Evolutionary conservation across 2,888 invertebrate genomes (phyloP).

Genomic region (Dromius quadrimaculatus): DNA sequence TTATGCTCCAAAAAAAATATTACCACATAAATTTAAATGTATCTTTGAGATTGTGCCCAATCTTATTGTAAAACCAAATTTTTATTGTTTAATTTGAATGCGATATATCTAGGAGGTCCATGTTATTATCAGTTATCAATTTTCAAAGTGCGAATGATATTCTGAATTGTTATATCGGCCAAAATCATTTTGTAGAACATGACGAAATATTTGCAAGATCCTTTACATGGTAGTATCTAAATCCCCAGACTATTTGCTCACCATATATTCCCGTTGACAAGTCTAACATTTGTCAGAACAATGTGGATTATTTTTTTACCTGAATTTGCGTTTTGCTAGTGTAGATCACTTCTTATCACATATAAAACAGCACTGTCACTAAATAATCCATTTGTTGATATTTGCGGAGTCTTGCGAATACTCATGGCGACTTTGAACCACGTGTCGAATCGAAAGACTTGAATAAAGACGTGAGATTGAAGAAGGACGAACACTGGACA

Average conservation of each 20-base stretch:
- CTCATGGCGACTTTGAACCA: background rate
- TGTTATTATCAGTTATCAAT: too few relatives aligned
- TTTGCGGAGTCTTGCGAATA: background rate
- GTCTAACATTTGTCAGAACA: conserved; percentile 4
- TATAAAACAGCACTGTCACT: conserved; percentile 21
- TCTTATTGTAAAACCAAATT: too few relatives aligned
- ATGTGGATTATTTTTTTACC: conserved; percentile 1
- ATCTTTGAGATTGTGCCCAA: too few relatives aligned
- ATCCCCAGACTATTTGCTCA: conserved; percentile 11
- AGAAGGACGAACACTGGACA: background rate
- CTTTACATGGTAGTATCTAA: conserved; percentile 4
- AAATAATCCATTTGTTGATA: conserved; percentile 8
- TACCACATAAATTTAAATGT: too few relatives aligned
- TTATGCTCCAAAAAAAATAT: too few relatives aligned
- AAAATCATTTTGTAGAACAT: conserved; percentile 1
- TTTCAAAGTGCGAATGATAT: too few relatives aligned
- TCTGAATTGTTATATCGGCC: background rate
- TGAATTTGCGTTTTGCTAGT: conserved; percentile 17
- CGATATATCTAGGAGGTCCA: too few relatives aligned
- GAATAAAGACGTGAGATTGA: background rate
- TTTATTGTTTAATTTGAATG: too few relatives aligned
- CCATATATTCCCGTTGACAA: conserved; percentile 4
- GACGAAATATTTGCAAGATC: conserved; percentile 10
- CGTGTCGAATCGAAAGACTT: background rate
- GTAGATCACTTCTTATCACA: conserved; percentile 22